Evolutionary conservation across 1,140 invertebrate genomes (phyloP).

Genomic region (Oreohelix idahoensis): DNA sequence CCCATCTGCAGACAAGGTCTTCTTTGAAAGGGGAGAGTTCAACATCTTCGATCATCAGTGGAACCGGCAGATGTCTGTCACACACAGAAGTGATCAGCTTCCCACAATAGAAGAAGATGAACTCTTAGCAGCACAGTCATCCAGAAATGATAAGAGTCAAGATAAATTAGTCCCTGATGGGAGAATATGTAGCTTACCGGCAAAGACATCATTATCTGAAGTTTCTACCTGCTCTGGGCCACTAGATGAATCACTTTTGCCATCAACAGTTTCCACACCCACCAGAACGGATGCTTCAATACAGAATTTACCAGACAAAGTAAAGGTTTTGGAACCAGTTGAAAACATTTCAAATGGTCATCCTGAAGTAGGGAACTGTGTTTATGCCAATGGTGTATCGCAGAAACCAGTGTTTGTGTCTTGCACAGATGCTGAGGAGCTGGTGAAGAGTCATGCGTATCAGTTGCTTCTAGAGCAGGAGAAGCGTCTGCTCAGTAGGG

Average conservation of each 20-base stretch:
- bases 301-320: too few species aligned
- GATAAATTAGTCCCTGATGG: background rate
- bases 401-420: background rate
- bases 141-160: background rate
- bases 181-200: background rate
- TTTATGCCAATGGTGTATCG: background rate
- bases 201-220: background rate
- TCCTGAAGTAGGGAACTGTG: background rate
- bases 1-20: conserved; percentile 1
- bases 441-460: background rate
- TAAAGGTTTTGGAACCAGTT: background rate
- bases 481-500: background rate
- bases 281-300: background rate
- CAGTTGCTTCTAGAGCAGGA: background rate
- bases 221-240: background rate
- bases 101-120: background rate
- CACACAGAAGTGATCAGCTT: background rate
- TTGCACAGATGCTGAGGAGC: background rate
- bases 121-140: background rate
- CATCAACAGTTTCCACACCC: background rate
- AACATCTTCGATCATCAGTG: background rate
- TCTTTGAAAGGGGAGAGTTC: background rate
- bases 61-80: background rate
- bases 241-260: background rate
- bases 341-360: background rate